Percentiles rank a stretch among this genome's conserved stretches.
Conservation (phyloP, 2,888 invertebrate species). For the Tetragonula carbonaria region DNA sequence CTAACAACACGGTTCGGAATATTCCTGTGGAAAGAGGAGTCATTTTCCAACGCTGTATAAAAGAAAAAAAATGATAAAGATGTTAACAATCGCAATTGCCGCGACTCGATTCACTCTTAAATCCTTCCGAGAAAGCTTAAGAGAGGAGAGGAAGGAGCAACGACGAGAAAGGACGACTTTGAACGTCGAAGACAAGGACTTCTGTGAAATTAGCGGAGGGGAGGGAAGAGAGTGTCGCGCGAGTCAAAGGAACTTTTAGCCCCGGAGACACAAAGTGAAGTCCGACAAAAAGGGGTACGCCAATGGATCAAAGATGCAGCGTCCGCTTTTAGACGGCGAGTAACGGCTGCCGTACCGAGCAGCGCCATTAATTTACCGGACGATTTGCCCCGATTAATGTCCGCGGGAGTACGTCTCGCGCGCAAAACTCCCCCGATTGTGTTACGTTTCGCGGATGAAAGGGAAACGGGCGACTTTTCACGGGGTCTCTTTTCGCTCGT, state of each 20-base stretch:
- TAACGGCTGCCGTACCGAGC: constrained; percentile 18
- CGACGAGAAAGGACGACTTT: not conserved
- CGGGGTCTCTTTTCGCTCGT: constrained; percentile 23
- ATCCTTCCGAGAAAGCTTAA: no score
- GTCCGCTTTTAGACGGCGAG: constrained; percentile 38
- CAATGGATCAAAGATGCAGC: constrained; percentile 45
- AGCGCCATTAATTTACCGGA: constrained; percentile 63
- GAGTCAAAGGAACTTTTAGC: not conserved
- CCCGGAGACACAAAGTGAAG: not conserved
- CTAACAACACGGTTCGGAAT: no score
- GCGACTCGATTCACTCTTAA: not conserved
- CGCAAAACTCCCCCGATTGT: constrained; percentile 36
- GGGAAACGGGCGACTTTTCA: constrained; percentile 19
- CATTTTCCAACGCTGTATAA: not conserved
- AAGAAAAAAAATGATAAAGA: not conserved
- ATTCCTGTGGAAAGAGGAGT: no score
- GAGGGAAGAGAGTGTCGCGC: not conserved
- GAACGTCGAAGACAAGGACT: no score
- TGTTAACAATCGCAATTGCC: not conserved
- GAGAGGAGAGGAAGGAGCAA: not conserved
- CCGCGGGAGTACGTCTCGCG: constrained; percentile 26
- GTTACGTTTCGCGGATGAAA: constrained; percentile 12
- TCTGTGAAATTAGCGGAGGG: not conserved
- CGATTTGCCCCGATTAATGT: constrained; percentile 68
- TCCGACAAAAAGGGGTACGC: constrained; percentile 20